Evolutionary conservation across 2,888 invertebrate species (phyloP).

Genomic region (Priocnemis perturbator): DNA sequence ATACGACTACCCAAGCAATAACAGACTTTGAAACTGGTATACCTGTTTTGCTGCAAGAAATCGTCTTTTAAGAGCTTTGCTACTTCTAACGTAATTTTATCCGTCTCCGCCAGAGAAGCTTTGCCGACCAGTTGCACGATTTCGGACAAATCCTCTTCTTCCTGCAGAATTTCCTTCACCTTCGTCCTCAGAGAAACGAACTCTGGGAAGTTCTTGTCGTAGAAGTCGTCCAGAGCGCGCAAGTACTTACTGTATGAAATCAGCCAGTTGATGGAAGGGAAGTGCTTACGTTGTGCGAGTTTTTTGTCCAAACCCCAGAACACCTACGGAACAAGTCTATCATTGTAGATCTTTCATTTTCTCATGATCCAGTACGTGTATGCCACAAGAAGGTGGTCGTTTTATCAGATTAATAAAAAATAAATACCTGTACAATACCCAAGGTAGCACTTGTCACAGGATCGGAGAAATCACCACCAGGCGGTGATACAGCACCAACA

Average conservation of each 20-base stretch:
- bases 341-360: background rate
- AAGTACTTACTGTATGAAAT: constrained; percentile 98
- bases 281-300: constrained; percentile 98
- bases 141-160: constrained; percentile 99
- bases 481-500: constrained; percentile 99
- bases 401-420: background rate
- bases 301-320: constrained; percentile 99
- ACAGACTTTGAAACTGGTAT: background rate
- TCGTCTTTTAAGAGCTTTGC: constrained; percentile 99
- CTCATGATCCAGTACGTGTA: too few relatives aligned
- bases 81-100: constrained; percentile 99
- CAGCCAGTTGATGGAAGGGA: constrained; percentile 99
- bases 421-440: constrained; percentile 90
- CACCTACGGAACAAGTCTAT: constrained; percentile 77
- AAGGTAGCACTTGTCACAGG: constrained; percentile 99
- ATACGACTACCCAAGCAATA: background rate
- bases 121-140: constrained; percentile 99
- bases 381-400: background rate
- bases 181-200: constrained; percentile 98
- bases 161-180: constrained; percentile 96
- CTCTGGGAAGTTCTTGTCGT: constrained; percentile 98
- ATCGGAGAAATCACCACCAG: constrained; percentile 99
- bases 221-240: constrained; percentile 98
- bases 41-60: constrained; percentile 99
- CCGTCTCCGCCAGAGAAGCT: constrained; percentile 98